Evolutionary conservation across 2,888 invertebrate species (phyloP), one percentile per base, ranked within the genome.

Genomic region (Scaptomyza flava): DNA sequence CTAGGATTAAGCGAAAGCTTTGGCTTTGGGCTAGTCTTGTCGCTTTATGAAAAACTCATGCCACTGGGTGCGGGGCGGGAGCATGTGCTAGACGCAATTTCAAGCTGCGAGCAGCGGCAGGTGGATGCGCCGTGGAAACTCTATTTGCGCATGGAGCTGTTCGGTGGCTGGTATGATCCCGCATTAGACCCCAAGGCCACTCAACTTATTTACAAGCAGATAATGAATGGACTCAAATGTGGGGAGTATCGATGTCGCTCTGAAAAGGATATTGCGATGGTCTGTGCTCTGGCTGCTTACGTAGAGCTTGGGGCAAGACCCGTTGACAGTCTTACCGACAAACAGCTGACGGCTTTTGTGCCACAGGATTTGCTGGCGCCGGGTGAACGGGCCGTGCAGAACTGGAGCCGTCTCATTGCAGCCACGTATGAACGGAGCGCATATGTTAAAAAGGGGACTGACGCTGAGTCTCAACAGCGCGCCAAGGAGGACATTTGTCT

Each of bases 51-150:
- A 89, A 98, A 98, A 48, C 96, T 97, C 1, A 94, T 97, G 79
- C 98, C 98, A 0, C 91, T 98, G 62, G 98, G 98, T 36, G 96
- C 96, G 91, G 98, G 96, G 69, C 94, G 94, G 17, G 98, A 98
- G 91, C 98, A 98, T 90, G 96, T 99, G 0, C 96, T 98, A 96
- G 98, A 99, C 92, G 98, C 98, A 0, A 96, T 99, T 85, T 97
- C 97, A 0, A 98, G 98, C 91, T 98, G 98, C 91, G 98, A 99
- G 91, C 98, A 98, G 90, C 94, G 95, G 60, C 98, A 98, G 90
- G 94, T 96, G 79, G 96, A 94, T 87, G 97, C 97, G 5, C 96
- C 96, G 0, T 99, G 98, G 98, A 94, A 96, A 79, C 91, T 98
- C 50, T 97, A 96, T 91, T 95, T 96, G 90, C 93, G 97, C 53